Evolutionary conservation across 2,888 invertebrate species (phyloP).

Genomic region (Entomobrya multifasciata): DNA sequence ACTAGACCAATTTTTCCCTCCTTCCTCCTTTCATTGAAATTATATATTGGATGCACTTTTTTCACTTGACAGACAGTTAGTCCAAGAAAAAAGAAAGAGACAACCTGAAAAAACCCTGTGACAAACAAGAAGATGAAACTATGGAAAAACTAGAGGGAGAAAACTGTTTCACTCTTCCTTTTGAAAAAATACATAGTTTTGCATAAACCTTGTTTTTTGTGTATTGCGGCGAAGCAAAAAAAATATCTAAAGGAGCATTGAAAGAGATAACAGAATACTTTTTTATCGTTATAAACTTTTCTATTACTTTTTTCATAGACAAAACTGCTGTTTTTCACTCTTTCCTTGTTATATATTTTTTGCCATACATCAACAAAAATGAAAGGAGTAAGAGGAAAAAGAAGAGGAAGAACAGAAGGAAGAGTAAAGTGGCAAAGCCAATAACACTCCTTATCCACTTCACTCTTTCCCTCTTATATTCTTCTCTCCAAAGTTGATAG

Average conservation of each 20-base stretch:
- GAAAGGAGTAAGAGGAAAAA: background rate
- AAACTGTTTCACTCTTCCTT: constrained; percentile 8
- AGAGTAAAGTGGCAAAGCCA: constrained; percentile 23
- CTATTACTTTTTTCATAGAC: background rate
- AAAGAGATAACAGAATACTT: background rate
- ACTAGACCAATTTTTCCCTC: too few relatives aligned
- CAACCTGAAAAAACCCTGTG: background rate
- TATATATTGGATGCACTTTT: constrained; percentile 26
- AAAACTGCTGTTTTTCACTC: background rate
- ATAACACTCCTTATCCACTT: constrained; percentile 20
- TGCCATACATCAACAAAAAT: background rate
- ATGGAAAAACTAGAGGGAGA: background rate
- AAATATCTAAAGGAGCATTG: too few relatives aligned
- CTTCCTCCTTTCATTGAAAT: too few relatives aligned
- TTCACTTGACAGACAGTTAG: constrained; percentile 13
- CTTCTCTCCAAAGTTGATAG: background rate
- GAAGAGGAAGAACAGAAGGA: background rate
- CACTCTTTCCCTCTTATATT: too few relatives aligned
- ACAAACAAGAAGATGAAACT: constrained; percentile 1
- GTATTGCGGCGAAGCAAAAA: too few relatives aligned
- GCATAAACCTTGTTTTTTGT: too few relatives aligned
- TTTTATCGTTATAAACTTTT: background rate
- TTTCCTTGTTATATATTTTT: background rate
- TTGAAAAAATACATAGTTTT: background rate
- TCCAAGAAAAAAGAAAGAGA: background rate